phyloP scores from a whole-genome alignment of 1,140 invertebrate genomes.

The Lysiphlebus fabarum region DNA sequence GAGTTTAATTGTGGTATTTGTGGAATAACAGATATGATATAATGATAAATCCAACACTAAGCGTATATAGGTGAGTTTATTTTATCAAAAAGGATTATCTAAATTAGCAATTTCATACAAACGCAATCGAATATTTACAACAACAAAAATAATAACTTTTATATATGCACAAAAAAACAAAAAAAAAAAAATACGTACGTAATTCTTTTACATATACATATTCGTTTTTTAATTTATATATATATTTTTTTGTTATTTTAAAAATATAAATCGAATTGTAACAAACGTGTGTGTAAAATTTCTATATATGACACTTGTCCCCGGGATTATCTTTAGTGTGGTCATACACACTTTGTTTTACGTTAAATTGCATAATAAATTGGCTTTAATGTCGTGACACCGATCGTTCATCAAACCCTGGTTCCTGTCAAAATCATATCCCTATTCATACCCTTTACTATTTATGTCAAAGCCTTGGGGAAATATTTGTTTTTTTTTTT shows the following conservation, averaged over 20 bases:
- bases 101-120: constrained; percentile 30
- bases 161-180: constrained; percentile 20
- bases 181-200: too few species aligned
- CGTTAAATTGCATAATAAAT: constrained; percentile 32
- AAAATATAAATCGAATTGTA: constrained; percentile 24
- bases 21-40: too few species aligned
- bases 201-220: constrained; percentile 16
- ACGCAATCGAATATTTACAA: constrained; percentile 30
- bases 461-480: background rate
- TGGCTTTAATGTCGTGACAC: constrained; percentile 22
- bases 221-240: constrained; percentile 1
- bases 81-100: constrained; percentile 31
- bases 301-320: constrained; percentile 20
- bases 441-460: constrained; percentile 1
- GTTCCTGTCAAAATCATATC: constrained; percentile 17
- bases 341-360: constrained; percentile 29
- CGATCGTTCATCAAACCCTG: constrained; percentile 23
- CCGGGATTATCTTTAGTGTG: constrained; percentile 32
- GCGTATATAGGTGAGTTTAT: background rate
- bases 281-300: constrained; percentile 21
- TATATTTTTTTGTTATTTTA: constrained; percentile 15
- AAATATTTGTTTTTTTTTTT: constrained; percentile 9
- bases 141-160: constrained; percentile 21
- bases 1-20: too few species aligned
- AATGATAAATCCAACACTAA: too few species aligned